Evolutionary conservation across 1,140 invertebrate genomes (phyloP).

Genomic region (Lepidotrigona ventralis): DNA sequence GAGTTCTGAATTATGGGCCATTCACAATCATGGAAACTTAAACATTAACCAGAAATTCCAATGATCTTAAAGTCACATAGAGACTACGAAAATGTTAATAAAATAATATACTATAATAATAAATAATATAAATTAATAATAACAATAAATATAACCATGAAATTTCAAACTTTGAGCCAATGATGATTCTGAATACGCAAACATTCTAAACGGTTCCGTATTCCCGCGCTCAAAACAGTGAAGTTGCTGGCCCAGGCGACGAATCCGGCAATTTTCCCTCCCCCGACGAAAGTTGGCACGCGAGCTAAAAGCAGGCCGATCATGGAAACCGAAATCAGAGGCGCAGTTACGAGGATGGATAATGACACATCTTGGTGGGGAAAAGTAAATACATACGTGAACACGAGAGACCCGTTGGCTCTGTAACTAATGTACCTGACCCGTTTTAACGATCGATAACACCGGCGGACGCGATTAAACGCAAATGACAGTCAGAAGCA

Average conservation of each 20-base stretch:
- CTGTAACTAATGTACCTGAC: conserved; percentile 60
- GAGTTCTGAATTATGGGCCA: too few relatives aligned
- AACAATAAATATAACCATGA: not conserved
- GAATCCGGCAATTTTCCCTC: not conserved
- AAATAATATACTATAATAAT: not conserved
- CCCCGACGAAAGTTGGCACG: conserved; percentile 4
- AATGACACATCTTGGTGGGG: not conserved
- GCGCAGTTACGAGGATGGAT: conserved; percentile 6
- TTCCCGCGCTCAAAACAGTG: not conserved
- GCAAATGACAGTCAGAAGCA: conserved; percentile 53
- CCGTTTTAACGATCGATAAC: conserved; percentile 57
- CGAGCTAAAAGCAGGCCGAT: not conserved
- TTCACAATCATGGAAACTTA: too few relatives aligned
- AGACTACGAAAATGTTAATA: not conserved
- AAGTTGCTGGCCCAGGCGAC: not conserved
- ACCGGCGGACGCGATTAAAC: conserved; percentile 58
- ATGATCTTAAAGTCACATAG: not conserved
- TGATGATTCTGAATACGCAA: too few relatives aligned
- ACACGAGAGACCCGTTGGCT: conserved; percentile 6
- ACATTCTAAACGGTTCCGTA: not conserved
- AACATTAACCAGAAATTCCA: too few relatives aligned
- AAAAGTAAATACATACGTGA: conserved; percentile 33
- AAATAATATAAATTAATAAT: not conserved
- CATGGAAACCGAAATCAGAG: conserved; percentile 23
- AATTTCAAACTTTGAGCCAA: fast-evolving